Evolutionary conservation across 2,888 invertebrate species (phyloP).

Genomic region (Archaeoteleia sp.): DNA sequence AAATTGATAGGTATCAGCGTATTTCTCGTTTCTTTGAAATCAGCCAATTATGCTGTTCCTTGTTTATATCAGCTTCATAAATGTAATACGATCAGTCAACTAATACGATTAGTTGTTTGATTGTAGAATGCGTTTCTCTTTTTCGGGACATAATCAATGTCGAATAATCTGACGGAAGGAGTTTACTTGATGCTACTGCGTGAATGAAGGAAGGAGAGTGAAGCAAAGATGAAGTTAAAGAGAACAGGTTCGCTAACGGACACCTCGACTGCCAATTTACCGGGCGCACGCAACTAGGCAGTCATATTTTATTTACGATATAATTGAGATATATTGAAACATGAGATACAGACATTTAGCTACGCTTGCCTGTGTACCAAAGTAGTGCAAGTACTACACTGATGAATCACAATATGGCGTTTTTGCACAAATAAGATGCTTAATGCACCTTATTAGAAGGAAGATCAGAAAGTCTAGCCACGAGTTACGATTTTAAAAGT

Average conservation of each 20-base stretch:
- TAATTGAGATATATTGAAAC: conserved; percentile 72
- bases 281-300: conserved; percentile 66
- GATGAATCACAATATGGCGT: conserved; percentile 58
- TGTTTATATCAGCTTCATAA: too few species aligned
- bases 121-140: too few species aligned
- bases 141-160: too few species aligned
- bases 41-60: too few species aligned
- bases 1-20: too few species aligned
- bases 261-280: conserved; percentile 66
- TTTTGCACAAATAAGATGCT: conserved; percentile 51
- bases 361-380: conserved; percentile 56
- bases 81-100: too few species aligned
- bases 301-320: conserved; percentile 71
- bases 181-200: background rate
- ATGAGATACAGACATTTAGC: conserved; percentile 65
- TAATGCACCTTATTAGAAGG: conserved; percentile 57
- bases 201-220: conserved; percentile 13
- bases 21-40: too few species aligned
- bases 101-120: too few species aligned
- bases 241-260: conserved; percentile 47
- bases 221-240: conserved; percentile 26
- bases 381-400: conserved; percentile 39
- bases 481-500: conserved; percentile 24
- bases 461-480: conserved; percentile 43
- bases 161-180: conserved; percentile 2